Conservation (phyloP, 2,113 vertebrate genomes). For the Chitala chitala region DNA sequence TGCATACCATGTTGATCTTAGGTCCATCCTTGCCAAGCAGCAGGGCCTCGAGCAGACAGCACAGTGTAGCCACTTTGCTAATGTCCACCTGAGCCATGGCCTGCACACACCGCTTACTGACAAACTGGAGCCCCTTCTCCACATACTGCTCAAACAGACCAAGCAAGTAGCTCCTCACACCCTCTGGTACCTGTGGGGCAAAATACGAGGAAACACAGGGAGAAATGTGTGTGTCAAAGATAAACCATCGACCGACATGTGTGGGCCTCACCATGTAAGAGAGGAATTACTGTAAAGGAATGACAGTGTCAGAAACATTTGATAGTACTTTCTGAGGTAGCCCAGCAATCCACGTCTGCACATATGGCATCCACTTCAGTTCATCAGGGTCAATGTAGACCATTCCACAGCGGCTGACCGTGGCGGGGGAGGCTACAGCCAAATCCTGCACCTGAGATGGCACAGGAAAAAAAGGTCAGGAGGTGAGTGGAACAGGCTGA, state of each 20-base stretch:
- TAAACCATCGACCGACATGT: too few relatives aligned
- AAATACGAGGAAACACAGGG: too few relatives aligned
- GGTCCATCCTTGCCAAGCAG: conserved; percentile 62
- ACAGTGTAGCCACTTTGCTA: conserved; percentile 79
- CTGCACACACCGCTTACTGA: conserved; percentile 68
- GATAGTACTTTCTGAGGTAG: conserved; percentile 58
- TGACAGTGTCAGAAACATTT: background rate
- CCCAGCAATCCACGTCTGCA: conserved; percentile 71
- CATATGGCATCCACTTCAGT: conserved; percentile 80
- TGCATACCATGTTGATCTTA: conserved; percentile 63
- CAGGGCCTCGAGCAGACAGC: conserved; percentile 73
- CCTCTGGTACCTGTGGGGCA: conserved; percentile 54
- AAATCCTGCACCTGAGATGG: conserved; percentile 73
- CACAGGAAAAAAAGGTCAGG: background rate
- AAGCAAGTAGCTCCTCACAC: conserved; percentile 59
- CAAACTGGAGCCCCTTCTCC: conserved; percentile 72
- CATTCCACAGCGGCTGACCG: conserved; percentile 84
- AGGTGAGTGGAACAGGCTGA: background rate
- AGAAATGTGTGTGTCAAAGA: too few relatives aligned
- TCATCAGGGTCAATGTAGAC: conserved; percentile 79
- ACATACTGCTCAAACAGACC: conserved; percentile 69
- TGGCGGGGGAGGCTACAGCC: conserved; percentile 78
- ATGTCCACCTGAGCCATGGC: conserved; percentile 79
- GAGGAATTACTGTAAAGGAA: background rate
- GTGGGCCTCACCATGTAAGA: background rate